These are phyloP conservation scores for Osmerus eperlanus DNA, from an alignment of 2,113 vertebrate genomes.

Conservation along the genomic window DNA sequence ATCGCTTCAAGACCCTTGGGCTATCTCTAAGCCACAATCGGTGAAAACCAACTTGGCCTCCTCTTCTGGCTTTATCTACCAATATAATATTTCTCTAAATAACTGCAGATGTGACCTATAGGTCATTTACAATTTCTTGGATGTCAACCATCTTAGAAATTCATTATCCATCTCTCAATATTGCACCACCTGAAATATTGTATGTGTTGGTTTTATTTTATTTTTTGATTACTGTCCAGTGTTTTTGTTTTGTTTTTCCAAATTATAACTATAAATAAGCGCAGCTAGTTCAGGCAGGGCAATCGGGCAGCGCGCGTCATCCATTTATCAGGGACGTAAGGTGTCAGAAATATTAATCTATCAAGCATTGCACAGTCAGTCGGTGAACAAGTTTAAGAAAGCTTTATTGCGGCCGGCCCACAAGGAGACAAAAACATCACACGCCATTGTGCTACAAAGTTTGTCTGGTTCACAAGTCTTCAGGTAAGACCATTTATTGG, in stretches of 20 bases:
- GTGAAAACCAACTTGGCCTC: constrained; percentile 26
- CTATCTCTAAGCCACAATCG: constrained; percentile 10
- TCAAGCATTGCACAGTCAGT: too few relatives aligned
- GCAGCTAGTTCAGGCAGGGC: too few relatives aligned
- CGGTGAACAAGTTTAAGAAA: too few relatives aligned
- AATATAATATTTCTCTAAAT: constrained; percentile 50
- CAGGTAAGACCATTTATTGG: too few relatives aligned
- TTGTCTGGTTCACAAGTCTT: too few relatives aligned
- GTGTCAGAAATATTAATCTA: too few relatives aligned
- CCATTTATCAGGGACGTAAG: too few relatives aligned
- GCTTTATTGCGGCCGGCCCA: too few relatives aligned
- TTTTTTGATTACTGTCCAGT: neutral
- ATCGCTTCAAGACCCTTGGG: neutral
- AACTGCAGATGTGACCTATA: constrained; percentile 39
- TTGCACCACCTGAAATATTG: constrained; percentile 26
- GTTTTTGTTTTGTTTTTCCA: neutral
- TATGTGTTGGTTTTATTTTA: constrained; percentile 5
- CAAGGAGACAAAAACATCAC: too few relatives aligned
- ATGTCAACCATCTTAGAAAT: constrained; percentile 35
- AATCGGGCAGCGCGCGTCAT: too few relatives aligned
- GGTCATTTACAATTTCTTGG: constrained; percentile 52
- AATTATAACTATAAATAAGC: too few relatives aligned
- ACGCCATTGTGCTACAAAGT: too few relatives aligned
- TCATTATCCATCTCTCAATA: constrained; percentile 40
- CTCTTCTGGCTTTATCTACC: constrained; percentile 27